These are phyloP conservation scores for Aporophyla nigra DNA, from an alignment of 2,888 invertebrate species.

Conservation along the genomic window DNA sequence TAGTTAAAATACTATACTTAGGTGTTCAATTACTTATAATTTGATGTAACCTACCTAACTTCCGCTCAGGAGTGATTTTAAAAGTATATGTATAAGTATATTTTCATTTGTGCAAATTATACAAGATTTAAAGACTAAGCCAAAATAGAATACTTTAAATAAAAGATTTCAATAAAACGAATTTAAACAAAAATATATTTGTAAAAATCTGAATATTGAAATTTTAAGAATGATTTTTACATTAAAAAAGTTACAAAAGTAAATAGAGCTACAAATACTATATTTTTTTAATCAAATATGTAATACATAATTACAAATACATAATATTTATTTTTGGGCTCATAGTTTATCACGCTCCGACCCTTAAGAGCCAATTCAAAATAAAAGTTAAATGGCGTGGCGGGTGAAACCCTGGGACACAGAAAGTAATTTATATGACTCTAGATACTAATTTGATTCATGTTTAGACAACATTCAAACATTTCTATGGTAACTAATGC, in stretches of 20 bases:
- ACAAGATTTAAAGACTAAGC: background rate
- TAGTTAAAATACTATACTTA: background rate
- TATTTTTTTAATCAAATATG: too few relatives aligned
- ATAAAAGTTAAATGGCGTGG: background rate
- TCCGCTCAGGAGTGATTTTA: background rate
- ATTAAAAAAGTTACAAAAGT: too few relatives aligned
- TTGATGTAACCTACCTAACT: background rate
- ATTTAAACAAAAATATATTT: background rate
- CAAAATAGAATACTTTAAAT: slow-evolving; percentile 4
- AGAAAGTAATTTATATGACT: background rate
- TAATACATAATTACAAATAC: too few relatives aligned
- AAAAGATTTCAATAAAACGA: too few relatives aligned
- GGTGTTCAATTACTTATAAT: background rate
- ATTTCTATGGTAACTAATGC: slow-evolving; percentile 20
- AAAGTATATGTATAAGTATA: background rate
- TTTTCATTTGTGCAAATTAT: background rate
- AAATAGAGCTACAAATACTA: too few relatives aligned
- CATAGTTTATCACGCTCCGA: background rate
- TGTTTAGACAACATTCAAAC: background rate
- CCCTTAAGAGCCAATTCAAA: background rate
- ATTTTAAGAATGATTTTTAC: too few relatives aligned
- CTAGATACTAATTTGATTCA: slow-evolving; percentile 1
- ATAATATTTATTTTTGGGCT: background rate
- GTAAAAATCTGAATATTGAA: background rate
- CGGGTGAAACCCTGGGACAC: background rate